Evolutionary conservation across 2,113 vertebrate species (phyloP).

Genomic region (Corapipo altera): DNA sequence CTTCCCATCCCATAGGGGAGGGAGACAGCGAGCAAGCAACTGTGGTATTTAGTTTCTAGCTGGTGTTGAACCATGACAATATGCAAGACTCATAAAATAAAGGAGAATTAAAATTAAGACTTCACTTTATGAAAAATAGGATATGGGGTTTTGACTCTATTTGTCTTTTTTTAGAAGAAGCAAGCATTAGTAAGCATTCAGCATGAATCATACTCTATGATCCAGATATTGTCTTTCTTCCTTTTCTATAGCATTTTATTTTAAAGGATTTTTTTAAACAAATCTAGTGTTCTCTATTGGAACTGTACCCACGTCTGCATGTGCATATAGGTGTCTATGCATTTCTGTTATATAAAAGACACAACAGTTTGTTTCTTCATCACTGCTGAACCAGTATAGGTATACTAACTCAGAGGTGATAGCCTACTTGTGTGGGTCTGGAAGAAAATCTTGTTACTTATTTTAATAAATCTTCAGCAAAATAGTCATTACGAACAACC

Average conservation of each 20-base stretch:
- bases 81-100: background rate
- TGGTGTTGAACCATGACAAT: background rate
- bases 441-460: background rate
- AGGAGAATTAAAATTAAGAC: background rate
- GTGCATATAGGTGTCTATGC: background rate
- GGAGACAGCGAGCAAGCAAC: background rate
- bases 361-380: background rate
- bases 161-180: background rate
- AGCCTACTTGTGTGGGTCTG: background rate
- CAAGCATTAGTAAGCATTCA: background rate
- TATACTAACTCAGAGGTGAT: background rate
- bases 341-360: background rate
- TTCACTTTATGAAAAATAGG: background rate
- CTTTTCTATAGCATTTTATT: background rate
- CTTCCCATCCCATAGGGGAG: background rate
- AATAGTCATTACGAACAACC: background rate
- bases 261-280: background rate
- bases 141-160: background rate
- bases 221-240: background rate
- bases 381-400: background rate
- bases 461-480: background rate
- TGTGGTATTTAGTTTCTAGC: background rate
- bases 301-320: background rate
- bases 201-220: background rate
- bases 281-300: background rate